These are phyloP conservation scores for Hippocampus guttulatus DNA, from an alignment of 2,113 vertebrate genomes.

Conservation along the genomic window DNA sequence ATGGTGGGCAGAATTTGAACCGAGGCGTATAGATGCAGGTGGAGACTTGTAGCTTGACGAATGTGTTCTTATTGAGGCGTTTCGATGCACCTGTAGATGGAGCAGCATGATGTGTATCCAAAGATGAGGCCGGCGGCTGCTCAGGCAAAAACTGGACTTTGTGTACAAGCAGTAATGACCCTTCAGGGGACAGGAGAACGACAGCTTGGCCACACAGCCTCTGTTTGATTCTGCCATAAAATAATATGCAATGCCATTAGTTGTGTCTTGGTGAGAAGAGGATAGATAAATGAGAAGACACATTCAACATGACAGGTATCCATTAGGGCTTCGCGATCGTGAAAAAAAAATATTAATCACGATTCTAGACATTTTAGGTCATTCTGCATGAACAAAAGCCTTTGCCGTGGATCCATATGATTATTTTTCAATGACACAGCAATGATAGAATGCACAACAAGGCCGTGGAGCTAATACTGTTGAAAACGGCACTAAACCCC, in stretches of 20 bases:
- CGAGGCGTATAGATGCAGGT: not conserved
- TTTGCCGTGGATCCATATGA: not conserved
- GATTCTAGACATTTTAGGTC: no score
- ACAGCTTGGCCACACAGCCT: slow-evolving; percentile 84
- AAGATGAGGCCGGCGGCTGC: slow-evolving; percentile 81
- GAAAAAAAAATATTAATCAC: no score
- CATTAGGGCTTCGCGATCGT: no score
- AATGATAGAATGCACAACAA: not conserved
- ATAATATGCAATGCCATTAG: not conserved
- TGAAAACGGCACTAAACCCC: not conserved
- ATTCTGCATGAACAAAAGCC: no score
- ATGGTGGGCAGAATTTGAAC: not conserved
- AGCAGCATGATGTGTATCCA: slow-evolving; percentile 97
- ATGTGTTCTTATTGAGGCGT: not conserved
- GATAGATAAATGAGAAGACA: no score
- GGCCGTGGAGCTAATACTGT: not conserved
- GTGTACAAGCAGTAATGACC: slow-evolving; percentile 91
- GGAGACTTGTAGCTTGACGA: not conserved
- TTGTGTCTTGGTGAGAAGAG: not conserved
- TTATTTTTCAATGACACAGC: not conserved
- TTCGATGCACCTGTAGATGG: slow-evolving; percentile 79
- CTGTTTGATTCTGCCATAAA: slow-evolving; percentile 70
- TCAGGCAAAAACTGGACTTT: slow-evolving; percentile 85
- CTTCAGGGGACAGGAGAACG: slow-evolving; percentile 89
- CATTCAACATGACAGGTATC: no score